These are phyloP conservation scores for Muntiacus reevesi DNA, from an alignment of 2,113 vertebrate genomes.

Conservation along the genomic window DNA sequence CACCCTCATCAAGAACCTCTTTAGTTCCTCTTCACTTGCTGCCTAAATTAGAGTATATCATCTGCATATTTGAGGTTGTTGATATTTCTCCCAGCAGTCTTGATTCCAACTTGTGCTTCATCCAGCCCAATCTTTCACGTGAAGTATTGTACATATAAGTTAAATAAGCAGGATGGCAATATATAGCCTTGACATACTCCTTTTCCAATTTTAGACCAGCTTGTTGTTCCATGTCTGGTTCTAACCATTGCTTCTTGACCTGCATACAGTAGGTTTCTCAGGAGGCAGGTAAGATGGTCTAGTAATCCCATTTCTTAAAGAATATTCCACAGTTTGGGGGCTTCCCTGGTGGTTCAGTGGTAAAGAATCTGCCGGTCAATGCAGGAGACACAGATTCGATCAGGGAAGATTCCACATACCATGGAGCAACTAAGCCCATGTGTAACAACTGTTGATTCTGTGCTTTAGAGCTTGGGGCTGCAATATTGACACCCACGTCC, in stretches of 20 bases:
- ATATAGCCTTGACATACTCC: background rate
- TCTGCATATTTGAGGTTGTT: background rate
- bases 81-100: background rate
- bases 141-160: background rate
- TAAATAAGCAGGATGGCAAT: background rate
- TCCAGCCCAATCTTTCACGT: background rate
- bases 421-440: background rate
- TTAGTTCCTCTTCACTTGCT: background rate
- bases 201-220: background rate
- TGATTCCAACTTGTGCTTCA: background rate
- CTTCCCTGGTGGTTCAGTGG: background rate
- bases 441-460: background rate
- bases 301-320: background rate
- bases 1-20: background rate
- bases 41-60: background rate
- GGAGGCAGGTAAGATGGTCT: background rate
- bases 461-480: background rate
- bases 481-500: rapidly evolving
- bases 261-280: background rate
- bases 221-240: background rate
- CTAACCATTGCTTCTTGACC: background rate
- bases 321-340: background rate
- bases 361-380: background rate
- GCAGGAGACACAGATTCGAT: background rate
- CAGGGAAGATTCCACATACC: background rate